Evolutionary conservation across 2,113 vertebrate species (phyloP).

Genomic region (Archilochus colubris): DNA sequence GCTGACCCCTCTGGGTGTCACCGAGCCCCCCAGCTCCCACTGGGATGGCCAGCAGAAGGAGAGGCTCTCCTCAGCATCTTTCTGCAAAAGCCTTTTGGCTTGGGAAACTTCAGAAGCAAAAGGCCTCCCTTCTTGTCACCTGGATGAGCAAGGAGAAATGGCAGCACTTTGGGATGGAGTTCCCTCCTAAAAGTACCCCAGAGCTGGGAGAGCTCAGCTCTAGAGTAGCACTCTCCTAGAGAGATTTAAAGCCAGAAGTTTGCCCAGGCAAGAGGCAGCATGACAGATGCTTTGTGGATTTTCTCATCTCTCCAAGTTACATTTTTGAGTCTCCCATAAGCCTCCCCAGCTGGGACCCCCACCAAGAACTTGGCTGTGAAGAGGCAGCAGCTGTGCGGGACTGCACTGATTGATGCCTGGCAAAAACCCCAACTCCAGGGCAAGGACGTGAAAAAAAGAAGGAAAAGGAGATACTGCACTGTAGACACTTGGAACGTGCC

Average conservation of each 20-base stretch:
- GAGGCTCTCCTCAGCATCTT: not conserved
- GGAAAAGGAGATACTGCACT: not conserved
- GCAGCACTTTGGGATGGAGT: not conserved
- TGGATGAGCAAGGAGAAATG: not conserved
- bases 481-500: not conserved
- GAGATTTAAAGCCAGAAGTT: not conserved
- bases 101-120: not conserved
- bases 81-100: not conserved
- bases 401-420: not conserved
- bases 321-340: not conserved
- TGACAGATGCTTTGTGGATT: not conserved
- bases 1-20: not conserved
- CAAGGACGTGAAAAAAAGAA: not conserved
- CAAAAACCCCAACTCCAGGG: not conserved
- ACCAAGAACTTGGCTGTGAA: not conserved
- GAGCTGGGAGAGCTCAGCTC: not conserved
- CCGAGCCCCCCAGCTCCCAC: not conserved
- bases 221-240: not conserved
- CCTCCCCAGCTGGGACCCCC: not conserved
- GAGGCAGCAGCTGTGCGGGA: not conserved
- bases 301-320: not conserved
- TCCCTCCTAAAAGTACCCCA: fast-evolving
- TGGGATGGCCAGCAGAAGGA: fast-evolving
- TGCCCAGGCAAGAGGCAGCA: not conserved
- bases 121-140: not conserved